Base-by-base conservation (phyloP, 2,797 vertebrate genomes). In the Darevskia nairensis region DNA sequence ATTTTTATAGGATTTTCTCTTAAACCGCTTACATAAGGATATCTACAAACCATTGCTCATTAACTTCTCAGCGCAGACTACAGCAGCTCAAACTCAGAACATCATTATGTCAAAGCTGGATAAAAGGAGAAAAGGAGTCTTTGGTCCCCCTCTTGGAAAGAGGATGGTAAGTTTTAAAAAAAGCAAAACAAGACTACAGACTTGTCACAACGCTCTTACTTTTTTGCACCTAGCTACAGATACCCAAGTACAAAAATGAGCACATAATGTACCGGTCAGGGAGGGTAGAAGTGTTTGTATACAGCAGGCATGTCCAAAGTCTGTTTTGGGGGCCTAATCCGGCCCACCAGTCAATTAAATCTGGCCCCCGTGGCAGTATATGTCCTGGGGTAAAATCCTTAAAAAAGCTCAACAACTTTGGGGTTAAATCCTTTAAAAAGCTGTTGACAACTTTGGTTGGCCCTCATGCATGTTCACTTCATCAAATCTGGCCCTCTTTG, bases 1-100 rank as follows among this genome's bases (percentile, higher is more conserved):
- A 92, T 88, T 59, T 74, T 95, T 95, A 23, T 89, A 98, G 98
- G 97, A 99, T 96, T 99, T 99, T 93, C 96, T 98, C 80, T 94
- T 98, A 95, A 98, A 98, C 87, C 96, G 92, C 32, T 96, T 99
- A 94, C 93, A 97, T 91, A 99, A 98, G 94, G 97, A 98, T 21
- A 91, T 96, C 88, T 98, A 98, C 96, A 98, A 95, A 93, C 98
- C 98, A 46, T 95, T 98, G 92, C 95, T 98, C 78, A 96, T 99
- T 93, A 99, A 98, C 97, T 99, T 99, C 92, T 99, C 98, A 79
- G 98, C 98, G 80, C 98, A 99, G 96, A 99, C 98, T n/a, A 98
- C 98, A 72, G 98, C 98, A n/a, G 96, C 98, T 86, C 98, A 99
- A 94, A 98, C 98, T 75, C 98, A 99, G 94, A 98, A 98, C 94